These are phyloP conservation scores for Aplochiton taeniatus DNA, from an alignment of 2,797 vertebrate species.

Conservation along the genomic window DNA sequence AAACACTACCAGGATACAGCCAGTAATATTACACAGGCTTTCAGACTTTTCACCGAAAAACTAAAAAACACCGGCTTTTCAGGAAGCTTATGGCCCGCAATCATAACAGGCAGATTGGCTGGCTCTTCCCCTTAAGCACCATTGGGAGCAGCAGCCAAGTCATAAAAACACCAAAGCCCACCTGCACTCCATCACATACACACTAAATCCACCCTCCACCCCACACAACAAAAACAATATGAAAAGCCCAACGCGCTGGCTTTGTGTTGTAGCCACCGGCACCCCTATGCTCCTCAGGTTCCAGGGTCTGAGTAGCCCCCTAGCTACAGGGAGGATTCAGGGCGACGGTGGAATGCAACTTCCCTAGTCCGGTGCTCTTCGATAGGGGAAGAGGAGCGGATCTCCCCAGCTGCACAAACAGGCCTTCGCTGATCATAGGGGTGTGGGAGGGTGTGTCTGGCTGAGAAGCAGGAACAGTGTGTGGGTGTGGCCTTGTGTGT, in stretches of 20 bases:
- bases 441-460: constrained; percentile 52
- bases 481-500: neutral
- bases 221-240: constrained; percentile 34
- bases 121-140: constrained; percentile 58
- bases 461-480: constrained; percentile 20
- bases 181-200: constrained; percentile 62
- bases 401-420: constrained; percentile 74
- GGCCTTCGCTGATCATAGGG: constrained; percentile 25
- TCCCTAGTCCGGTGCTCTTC: constrained; percentile 20
- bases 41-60: constrained; percentile 19
- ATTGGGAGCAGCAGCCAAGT: constrained; percentile 63
- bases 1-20: constrained; percentile 52
- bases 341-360: constrained; percentile 32
- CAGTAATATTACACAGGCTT: constrained; percentile 47
- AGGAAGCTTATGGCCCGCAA: constrained; percentile 36
- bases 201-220: constrained; percentile 37
- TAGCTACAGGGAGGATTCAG: constrained; percentile 22
- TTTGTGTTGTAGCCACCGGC: constrained; percentile 29
- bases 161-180: constrained; percentile 66
- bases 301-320: neutral
- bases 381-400: constrained; percentile 39
- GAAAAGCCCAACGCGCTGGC: constrained; percentile 58
- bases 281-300: constrained; percentile 27
- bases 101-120: constrained; percentile 57
- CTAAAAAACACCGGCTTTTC: constrained; percentile 38